A percentile compares a stretch with the other conserved stretches of the same genome.
These are phyloP conservation scores for Eupithecia dodoneata DNA, from an alignment of 2,888 invertebrate species.

Conservation along the genomic window DNA sequence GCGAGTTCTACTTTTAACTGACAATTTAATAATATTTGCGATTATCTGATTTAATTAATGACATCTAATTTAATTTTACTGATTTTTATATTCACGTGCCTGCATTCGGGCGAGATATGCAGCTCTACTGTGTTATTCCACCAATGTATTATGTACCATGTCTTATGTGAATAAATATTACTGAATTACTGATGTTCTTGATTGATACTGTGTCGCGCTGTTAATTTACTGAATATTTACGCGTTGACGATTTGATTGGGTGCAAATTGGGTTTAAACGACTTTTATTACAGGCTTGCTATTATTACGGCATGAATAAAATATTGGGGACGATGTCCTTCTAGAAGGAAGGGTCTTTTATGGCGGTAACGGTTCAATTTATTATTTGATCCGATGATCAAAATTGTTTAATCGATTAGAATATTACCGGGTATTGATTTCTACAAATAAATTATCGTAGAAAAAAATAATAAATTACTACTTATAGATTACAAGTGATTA, in stretches of 20 bases:
- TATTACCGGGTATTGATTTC: not conserved
- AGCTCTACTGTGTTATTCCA: too few relatives aligned
- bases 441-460: not conserved
- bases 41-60: too few relatives aligned
- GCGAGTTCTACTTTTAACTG: too few relatives aligned
- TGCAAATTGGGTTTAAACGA: slow-evolving; percentile 25
- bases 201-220: slow-evolving; percentile 39
- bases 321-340: not conserved
- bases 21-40: too few relatives aligned
- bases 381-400: not conserved
- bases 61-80: too few relatives aligned
- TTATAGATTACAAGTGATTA: too few relatives aligned
- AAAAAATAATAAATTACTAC: too few relatives aligned
- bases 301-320: slow-evolving; percentile 3
- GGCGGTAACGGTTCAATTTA: not conserved
- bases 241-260: slow-evolving; percentile 23
- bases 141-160: too few relatives aligned
- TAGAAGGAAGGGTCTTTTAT: not conserved
- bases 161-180: too few relatives aligned
- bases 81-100: too few relatives aligned
- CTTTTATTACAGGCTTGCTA: slow-evolving; percentile 6
- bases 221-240: slow-evolving; percentile 28
- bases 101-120: too few relatives aligned
- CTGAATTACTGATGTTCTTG: slow-evolving; percentile 40
- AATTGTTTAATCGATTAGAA: not conserved